Percentiles rank a stretch among this genome's conserved stretches.
phyloP scores from a whole-genome alignment of 2,797 vertebrate species.

The Chelonia mydas region DNA sequence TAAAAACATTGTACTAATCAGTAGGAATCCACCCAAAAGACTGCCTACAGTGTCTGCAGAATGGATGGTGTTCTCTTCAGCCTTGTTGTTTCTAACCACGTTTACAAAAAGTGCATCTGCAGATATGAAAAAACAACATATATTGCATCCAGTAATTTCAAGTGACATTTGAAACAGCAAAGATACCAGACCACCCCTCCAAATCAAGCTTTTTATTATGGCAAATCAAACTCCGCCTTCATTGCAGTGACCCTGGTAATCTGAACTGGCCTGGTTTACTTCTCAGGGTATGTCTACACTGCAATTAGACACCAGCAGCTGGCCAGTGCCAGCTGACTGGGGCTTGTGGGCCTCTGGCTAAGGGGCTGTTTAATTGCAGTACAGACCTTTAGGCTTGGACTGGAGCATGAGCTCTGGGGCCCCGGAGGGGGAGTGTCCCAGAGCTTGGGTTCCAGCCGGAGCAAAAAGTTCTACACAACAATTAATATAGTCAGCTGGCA shows the following conservation, averaged over 20 bases:
- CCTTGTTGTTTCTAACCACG: too few species aligned
- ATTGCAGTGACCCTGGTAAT: neutral
- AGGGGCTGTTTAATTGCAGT: neutral
- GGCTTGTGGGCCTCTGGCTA: too few species aligned
- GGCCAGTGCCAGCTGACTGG: neutral
- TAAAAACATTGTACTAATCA: too few species aligned
- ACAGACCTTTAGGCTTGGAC: too few species aligned
- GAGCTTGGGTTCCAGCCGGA: neutral
- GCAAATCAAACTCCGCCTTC: neutral
- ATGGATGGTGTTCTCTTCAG: too few species aligned
- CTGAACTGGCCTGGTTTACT: neutral
- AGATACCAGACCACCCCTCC: neutral
- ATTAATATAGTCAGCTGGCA: neutral
- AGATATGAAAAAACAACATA: too few species aligned
- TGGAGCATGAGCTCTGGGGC: too few species aligned
- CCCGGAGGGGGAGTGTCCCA: too few species aligned
- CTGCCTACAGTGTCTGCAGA: too few species aligned
- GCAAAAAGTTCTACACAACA: neutral
- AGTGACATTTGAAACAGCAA: neutral
- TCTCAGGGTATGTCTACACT: neutral
- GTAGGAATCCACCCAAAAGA: too few species aligned
- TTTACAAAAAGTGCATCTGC: too few species aligned
- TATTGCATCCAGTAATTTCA: neutral
- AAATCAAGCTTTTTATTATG: neutral
- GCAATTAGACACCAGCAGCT: neutral